phyloP scores from a whole-genome alignment of 2,797 vertebrate species.

The Danio jaintianensis region DNA sequence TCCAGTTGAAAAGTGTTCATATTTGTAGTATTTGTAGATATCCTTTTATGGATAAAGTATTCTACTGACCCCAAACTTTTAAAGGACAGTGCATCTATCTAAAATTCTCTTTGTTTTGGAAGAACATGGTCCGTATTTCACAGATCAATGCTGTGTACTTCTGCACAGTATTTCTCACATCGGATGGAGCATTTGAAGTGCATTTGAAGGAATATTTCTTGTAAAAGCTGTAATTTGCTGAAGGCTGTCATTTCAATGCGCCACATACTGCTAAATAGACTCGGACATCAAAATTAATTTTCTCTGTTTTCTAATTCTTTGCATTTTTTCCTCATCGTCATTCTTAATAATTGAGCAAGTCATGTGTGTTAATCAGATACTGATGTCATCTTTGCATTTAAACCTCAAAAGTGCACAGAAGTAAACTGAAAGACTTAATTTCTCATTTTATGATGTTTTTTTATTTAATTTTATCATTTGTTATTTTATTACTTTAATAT shows the following conservation, averaged over 20 bases:
- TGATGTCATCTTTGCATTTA: constrained; percentile 9
- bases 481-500: too few species aligned
- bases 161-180: background rate
- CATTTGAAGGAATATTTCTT: background rate
- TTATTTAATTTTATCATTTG: too few species aligned
- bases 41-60: too few species aligned
- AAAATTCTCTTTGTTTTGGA: background rate
- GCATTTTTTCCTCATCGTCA: background rate
- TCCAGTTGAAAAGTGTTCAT: too few species aligned
- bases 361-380: background rate
- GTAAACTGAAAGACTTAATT: too few species aligned
- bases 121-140: background rate
- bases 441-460: too few species aligned
- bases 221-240: background rate
- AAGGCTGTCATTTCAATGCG: background rate
- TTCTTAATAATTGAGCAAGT: background rate
- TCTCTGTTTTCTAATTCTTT: background rate
- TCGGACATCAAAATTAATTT: background rate
- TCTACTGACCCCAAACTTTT: too few species aligned
- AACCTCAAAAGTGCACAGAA: too few species aligned
- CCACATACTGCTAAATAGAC: background rate
- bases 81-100: too few species aligned
- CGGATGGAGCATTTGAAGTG: background rate
- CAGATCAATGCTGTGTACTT: background rate
- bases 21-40: too few species aligned